phyloP scores from a whole-genome alignment of 2,888 invertebrate species.

The Polydesmus complanatus region DNA sequence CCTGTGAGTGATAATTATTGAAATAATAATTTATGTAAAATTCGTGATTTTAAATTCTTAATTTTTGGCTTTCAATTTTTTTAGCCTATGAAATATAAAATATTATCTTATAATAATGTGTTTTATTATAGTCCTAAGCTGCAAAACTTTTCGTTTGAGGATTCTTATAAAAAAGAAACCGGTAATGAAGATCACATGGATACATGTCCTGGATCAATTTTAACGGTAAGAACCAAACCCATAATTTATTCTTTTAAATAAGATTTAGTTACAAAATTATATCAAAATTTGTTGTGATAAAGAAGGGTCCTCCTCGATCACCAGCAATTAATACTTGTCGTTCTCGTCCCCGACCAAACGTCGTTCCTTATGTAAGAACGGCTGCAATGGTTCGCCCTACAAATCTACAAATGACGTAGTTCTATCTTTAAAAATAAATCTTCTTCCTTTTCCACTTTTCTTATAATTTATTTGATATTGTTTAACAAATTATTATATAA shows the following conservation, averaged over 20 bases:
- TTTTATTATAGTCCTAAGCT: slow-evolving; percentile 2
- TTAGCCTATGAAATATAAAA: too few species aligned
- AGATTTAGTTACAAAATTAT: too few species aligned
- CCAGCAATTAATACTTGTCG: slow-evolving; percentile 1
- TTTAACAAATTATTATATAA: too few species aligned
- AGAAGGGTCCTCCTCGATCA: slow-evolving; percentile 3
- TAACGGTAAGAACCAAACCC: neutral
- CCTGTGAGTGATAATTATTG: too few species aligned
- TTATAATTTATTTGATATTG: neutral
- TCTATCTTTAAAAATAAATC: neutral
- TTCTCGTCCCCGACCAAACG: neutral
- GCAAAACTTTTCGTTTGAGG: slow-evolving; percentile 8
- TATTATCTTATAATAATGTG: too few species aligned
- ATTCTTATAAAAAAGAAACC: neutral
- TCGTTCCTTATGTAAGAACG: too few species aligned
- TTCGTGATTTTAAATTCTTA: too few species aligned
- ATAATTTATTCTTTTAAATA: neutral
- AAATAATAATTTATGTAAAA: too few species aligned
- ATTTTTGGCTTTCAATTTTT: too few species aligned
- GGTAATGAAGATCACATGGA: slow-evolving; percentile 4
- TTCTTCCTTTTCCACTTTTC: neutral
- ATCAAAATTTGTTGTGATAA: too few species aligned
- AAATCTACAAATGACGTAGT: slow-evolving; percentile 5
- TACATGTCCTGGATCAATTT: neutral
- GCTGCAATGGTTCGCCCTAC: neutral